A percentile compares a stretch with the other conserved stretches of the same genome.
phyloP scores from a whole-genome alignment of 2,888 invertebrate species.

The Mystacides longicornis region DNA sequence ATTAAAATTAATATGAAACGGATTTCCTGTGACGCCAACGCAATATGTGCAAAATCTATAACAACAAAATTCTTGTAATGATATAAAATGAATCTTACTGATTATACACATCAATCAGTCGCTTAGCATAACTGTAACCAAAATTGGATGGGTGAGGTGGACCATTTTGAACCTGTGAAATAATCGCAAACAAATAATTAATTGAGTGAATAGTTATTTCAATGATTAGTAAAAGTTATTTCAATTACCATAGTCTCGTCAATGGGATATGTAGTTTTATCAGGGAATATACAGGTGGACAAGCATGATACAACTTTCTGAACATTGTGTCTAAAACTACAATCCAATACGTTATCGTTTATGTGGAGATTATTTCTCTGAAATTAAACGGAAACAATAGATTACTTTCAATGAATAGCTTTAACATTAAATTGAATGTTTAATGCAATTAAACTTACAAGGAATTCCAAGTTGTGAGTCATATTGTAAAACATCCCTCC shows the following conservation, averaged over 20 bases:
- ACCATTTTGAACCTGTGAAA: slow-evolving; percentile 81
- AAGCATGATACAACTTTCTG: slow-evolving; percentile 96
- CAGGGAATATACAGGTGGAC: slow-evolving; percentile 98
- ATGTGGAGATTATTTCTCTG: slow-evolving; percentile 83
- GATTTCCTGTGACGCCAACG: too few species aligned
- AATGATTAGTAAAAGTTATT: not conserved
- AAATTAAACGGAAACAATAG: not conserved
- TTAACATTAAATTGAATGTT: too few species aligned
- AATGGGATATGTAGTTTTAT: slow-evolving; percentile 94
- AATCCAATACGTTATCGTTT: slow-evolving; percentile 88
- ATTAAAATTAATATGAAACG: too few species aligned
- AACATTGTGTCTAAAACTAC: slow-evolving; percentile 69
- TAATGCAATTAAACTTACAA: slow-evolving; percentile 76
- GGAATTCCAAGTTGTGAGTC: slow-evolving; percentile 91
- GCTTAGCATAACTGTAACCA: slow-evolving; percentile 97
- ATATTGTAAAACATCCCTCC: slow-evolving; percentile 96
- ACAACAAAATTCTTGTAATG: not conserved
- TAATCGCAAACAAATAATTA: slow-evolving; percentile 15
- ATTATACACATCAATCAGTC: slow-evolving; percentile 92
- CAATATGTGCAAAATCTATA: too few species aligned
- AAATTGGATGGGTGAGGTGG: slow-evolving; percentile 96
- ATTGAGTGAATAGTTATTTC: not conserved
- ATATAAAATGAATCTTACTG: slow-evolving; percentile 32
- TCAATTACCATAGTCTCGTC: slow-evolving; percentile 88
- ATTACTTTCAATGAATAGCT: not conserved